A percentile compares a stretch with the other conserved stretches of the same genome.
phyloP scores from a whole-genome alignment of 2,797 vertebrate genomes.

The Borostomias antarcticus region DNA sequence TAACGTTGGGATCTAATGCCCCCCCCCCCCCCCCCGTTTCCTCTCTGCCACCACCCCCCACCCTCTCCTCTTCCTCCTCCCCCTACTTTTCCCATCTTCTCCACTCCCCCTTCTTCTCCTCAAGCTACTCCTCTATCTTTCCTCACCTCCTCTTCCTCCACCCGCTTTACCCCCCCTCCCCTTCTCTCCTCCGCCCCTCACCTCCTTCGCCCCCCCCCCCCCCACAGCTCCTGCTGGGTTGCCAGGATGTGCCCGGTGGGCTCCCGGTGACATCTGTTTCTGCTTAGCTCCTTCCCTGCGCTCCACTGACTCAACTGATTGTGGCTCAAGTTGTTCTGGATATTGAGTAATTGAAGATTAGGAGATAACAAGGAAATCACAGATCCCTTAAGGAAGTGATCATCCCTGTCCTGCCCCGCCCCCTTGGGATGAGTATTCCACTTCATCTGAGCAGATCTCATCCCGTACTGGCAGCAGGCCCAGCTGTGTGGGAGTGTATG shows the following conservation, averaged over 20 bases:
- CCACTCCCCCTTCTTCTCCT: neutral
- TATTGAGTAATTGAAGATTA: slow-evolving; percentile 74
- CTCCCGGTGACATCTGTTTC: slow-evolving; percentile 65
- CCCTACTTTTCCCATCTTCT: slow-evolving; percentile 5
- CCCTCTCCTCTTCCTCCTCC: neutral
- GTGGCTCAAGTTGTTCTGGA: slow-evolving; percentile 66
- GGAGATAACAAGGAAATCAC: slow-evolving; percentile 66
- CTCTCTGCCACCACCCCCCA: neutral
- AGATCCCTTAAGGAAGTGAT: slow-evolving; percentile 58
- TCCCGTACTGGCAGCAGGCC: slow-evolving; percentile 42
- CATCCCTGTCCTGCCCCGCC: slow-evolving; percentile 23
- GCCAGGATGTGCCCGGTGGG: slow-evolving; percentile 36
- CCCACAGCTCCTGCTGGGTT: slow-evolving; percentile 5
- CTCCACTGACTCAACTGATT: slow-evolving; percentile 67
- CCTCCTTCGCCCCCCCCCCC: neutral
- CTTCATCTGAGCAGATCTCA: slow-evolving; percentile 45
- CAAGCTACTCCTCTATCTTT: neutral
- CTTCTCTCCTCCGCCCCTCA: neutral
- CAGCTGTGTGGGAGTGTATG: slow-evolving; percentile 35
- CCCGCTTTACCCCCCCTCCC: neutral
- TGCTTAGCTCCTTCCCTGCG: slow-evolving; percentile 63
- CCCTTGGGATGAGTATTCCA: slow-evolving; percentile 41
- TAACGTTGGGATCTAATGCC: neutral
- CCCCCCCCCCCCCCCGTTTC: no score
- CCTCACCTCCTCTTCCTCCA: neutral